These are phyloP conservation scores for Serranus cabrilla DNA, from an alignment of 2,797 vertebrate genomes.

Conservation along the genomic window DNA sequence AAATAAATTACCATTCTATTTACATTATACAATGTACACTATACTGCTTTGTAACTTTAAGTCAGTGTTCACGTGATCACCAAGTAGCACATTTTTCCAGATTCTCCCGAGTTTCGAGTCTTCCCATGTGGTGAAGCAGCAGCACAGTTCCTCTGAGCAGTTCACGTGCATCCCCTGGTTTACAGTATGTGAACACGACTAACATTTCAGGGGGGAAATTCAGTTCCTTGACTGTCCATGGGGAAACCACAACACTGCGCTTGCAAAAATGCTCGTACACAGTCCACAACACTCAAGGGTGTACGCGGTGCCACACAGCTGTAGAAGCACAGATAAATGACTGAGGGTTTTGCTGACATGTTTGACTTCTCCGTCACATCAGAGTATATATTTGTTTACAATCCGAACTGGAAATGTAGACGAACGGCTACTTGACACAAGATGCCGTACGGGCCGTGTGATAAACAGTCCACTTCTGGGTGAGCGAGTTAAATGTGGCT, in stretches of 20 bases:
- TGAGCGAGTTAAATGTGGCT: constrained; percentile 60
- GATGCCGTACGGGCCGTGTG: constrained; percentile 35
- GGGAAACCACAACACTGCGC: constrained; percentile 43
- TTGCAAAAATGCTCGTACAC: constrained; percentile 52
- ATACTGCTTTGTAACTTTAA: constrained; percentile 58
- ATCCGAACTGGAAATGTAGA: constrained; percentile 63
- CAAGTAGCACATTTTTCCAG: constrained; percentile 53
- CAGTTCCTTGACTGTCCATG: constrained; percentile 42
- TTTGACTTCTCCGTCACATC: constrained; percentile 47
- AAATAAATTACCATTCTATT: constrained; percentile 81
- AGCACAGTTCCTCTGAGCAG: constrained; percentile 55
- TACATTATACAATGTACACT: constrained; percentile 76
- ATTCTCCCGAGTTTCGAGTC: constrained; percentile 39
- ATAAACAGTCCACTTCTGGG: constrained; percentile 55
- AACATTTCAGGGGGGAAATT: constrained; percentile 29
- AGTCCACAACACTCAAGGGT: constrained; percentile 48
- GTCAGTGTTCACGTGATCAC: constrained; percentile 57
- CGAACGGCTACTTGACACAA: constrained; percentile 61
- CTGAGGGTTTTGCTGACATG: constrained; percentile 37
- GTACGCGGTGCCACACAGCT: constrained; percentile 46
- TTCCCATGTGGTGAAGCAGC: constrained; percentile 52
- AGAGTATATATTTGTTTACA: constrained; percentile 51
- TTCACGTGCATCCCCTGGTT: constrained; percentile 34
- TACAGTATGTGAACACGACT: constrained; percentile 38
- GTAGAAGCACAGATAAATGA: constrained; percentile 63